Conservation (phyloP, 2,797 vertebrate genomes). For the Sphenopsis melanotis region DNA sequence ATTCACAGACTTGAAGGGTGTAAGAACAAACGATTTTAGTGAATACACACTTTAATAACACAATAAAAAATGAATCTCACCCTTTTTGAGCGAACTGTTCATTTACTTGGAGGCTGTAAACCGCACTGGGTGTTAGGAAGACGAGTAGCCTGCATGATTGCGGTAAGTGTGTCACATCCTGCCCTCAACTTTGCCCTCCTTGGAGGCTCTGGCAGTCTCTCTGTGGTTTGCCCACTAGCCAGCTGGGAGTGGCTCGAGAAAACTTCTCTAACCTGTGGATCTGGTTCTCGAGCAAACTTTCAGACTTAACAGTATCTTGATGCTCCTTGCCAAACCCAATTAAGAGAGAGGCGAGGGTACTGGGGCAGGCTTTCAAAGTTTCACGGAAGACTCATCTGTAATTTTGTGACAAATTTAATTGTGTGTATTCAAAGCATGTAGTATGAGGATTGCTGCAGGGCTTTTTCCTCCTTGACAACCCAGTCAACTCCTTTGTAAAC, state of each 20-base stretch:
- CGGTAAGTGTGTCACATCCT: slow-evolving; percentile 65
- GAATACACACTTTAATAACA: not conserved
- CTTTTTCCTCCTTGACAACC: slow-evolving; percentile 29
- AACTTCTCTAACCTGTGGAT: slow-evolving; percentile 65
- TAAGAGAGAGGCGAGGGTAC: not conserved
- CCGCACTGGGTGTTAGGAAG: not conserved
- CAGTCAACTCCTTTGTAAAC: slow-evolving; percentile 39
- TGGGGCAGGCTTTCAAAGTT: slow-evolving; percentile 21
- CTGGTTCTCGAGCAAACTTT: slow-evolving; percentile 63
- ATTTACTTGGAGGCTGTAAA: not conserved
- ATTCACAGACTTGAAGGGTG: not conserved
- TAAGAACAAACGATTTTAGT: accelerated
- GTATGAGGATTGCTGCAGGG: not conserved
- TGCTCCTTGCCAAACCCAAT: slow-evolving; percentile 28
- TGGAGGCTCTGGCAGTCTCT: slow-evolving; percentile 55
- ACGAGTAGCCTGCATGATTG: slow-evolving; percentile 6
- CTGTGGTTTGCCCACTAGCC: slow-evolving; percentile 48
- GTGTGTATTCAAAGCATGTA: not conserved
- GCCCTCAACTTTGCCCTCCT: slow-evolving; percentile 64
- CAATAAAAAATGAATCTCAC: not conserved
- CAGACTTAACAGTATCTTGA: slow-evolving; percentile 46
- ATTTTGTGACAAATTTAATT: slow-evolving; percentile 51
- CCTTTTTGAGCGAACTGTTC: not conserved
- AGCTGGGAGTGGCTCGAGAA: slow-evolving; percentile 59
- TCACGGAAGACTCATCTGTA: not conserved